These are phyloP conservation scores for Ageneiosus marmoratus DNA, from an alignment of 2,113 vertebrate species.

Conservation along the genomic window DNA sequence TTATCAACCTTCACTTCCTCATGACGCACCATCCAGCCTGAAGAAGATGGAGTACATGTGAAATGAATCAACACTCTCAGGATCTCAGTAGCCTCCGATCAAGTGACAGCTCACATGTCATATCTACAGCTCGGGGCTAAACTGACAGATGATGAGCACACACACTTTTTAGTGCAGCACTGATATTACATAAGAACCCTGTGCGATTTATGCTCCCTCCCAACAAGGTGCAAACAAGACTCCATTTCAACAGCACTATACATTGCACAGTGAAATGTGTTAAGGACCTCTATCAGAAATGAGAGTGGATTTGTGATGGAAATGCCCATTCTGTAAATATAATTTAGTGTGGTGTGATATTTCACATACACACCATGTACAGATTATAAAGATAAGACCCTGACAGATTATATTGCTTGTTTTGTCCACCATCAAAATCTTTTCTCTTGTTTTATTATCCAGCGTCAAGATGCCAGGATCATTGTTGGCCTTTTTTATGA, in stretches of 20 bases:
- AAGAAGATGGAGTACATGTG: constrained; percentile 34
- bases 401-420: background rate
- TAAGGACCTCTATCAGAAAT: constrained; percentile 5
- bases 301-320: constrained; percentile 19
- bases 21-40: constrained; percentile 27
- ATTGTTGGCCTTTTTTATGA: constrained; percentile 98
- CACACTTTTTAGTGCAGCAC: constrained; percentile 22
- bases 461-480: constrained; percentile 94
- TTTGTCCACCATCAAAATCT: background rate
- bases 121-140: constrained; percentile 15
- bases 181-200: constrained; percentile 23
- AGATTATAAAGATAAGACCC: background rate
- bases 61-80: constrained; percentile 43
- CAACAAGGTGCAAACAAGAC: background rate
- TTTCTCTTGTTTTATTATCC: constrained; percentile 13
- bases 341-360: background rate
- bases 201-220: constrained; percentile 18
- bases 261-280: background rate
- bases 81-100: constrained; percentile 32
- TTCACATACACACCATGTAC: background rate
- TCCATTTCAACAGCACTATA: background rate
- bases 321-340: background rate
- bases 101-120: constrained; percentile 28
- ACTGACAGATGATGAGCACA: constrained; percentile 25
- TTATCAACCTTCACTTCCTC: constrained; percentile 34